Percentiles rank a stretch among this genome's conserved stretches.
Conservation (phyloP, 1,140 invertebrate species). For the Proctacanthus coquilletti region DNA sequence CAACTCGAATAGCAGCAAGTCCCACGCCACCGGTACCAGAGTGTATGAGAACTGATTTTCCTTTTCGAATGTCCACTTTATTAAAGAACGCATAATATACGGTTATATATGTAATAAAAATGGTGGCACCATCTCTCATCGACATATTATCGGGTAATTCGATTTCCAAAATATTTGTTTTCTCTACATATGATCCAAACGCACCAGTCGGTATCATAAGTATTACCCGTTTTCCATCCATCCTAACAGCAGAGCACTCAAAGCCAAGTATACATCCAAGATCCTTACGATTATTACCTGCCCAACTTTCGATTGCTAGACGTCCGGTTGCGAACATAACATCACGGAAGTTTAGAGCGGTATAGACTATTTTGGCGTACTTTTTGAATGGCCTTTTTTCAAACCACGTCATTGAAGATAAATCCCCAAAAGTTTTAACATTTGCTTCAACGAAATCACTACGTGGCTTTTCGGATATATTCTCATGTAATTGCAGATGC, state of each 20-base stretch:
- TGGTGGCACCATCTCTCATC: conserved; percentile 72
- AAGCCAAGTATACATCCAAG: conserved; percentile 56
- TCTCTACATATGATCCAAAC: conserved; percentile 45
- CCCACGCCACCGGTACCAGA: conserved; percentile 83
- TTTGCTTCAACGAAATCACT: conserved; percentile 60
- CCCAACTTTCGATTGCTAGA: conserved; percentile 43
- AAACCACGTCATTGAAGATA: conserved; percentile 74
- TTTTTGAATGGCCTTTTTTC: conserved; percentile 36
- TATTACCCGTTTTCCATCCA: conserved; percentile 51
- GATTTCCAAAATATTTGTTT: conserved; percentile 44
- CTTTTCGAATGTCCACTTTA: conserved; percentile 43
- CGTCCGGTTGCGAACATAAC: conserved; percentile 63
- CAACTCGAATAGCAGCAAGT: conserved; percentile 67
- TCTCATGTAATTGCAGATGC: conserved; percentile 38
- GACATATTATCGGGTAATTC: conserved; percentile 66
- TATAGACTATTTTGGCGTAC: conserved; percentile 40
- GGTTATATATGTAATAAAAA: conserved; percentile 75
- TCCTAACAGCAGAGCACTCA: conserved; percentile 50
- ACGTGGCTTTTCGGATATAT: conserved; percentile 19
- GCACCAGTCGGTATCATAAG: conserved; percentile 42
- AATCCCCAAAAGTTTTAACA: conserved; percentile 61
- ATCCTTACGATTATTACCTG: conserved; percentile 35
- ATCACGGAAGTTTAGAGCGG: conserved; percentile 61
- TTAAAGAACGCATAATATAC: conserved; percentile 67
- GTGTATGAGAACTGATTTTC: conserved; percentile 67